Evolutionary conservation across 1,140 invertebrate species (phyloP).

Genomic region (Nixonia krombeini): DNA sequence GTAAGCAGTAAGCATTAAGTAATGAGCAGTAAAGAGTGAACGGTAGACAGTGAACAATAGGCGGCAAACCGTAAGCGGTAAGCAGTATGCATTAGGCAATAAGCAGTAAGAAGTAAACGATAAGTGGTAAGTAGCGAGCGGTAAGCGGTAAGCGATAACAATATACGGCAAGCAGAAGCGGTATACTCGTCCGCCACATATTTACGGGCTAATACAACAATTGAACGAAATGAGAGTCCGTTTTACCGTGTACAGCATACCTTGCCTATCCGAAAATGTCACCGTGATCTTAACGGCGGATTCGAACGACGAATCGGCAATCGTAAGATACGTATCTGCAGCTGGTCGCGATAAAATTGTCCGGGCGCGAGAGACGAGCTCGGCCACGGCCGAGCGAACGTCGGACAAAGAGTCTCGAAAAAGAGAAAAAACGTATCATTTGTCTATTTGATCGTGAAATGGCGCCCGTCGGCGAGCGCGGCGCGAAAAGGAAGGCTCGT

Average conservation of each 20-base stretch:
- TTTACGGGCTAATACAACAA: slow-evolving; percentile 54
- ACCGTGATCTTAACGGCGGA: slow-evolving; percentile 1
- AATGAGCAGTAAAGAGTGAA: too few relatives aligned
- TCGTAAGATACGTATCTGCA: slow-evolving; percentile 18
- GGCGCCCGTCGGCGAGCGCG: slow-evolving; percentile 37
- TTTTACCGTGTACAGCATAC: slow-evolving; percentile 22
- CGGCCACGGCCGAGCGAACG: slow-evolving; percentile 8
- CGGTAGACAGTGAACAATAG: too few relatives aligned
- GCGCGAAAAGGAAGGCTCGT: slow-evolving; percentile 37
- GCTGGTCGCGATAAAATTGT: slow-evolving; percentile 7
- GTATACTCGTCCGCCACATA: slow-evolving; percentile 34
- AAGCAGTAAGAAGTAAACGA: too few relatives aligned
- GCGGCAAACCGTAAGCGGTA: too few relatives aligned
- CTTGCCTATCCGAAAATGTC: slow-evolving; percentile 19
- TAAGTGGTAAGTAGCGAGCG: too few relatives aligned
- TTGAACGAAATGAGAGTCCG: slow-evolving; percentile 29
- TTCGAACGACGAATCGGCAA: too few relatives aligned
- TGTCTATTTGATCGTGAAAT: slow-evolving; percentile 62
- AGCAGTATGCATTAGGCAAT: too few relatives aligned
- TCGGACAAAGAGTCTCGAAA: slow-evolving; percentile 29
- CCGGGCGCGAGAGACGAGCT: neutral
- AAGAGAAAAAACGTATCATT: slow-evolving; percentile 23
- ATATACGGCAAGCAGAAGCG: slow-evolving; percentile 32
- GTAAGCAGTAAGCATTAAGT: too few relatives aligned
- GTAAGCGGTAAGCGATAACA: too few relatives aligned